These are phyloP conservation scores for Drosophila hydei DNA, from an alignment of 1,140 invertebrate species.

Conservation along the genomic window DNA sequence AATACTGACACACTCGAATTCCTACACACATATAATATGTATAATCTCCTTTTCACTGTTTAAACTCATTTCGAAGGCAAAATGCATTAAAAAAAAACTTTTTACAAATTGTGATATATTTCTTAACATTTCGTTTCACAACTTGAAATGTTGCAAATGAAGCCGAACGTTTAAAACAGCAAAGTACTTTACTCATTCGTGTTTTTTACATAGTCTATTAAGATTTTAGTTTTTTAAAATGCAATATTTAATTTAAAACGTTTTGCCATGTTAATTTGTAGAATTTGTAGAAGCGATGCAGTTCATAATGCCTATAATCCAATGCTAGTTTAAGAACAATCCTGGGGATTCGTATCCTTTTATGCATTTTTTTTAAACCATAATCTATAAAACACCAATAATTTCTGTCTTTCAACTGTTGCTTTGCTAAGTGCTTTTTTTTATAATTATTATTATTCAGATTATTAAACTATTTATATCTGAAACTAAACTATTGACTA, in stretches of 20 bases:
- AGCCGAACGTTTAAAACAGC: slow-evolving; percentile 59
- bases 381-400: background rate
- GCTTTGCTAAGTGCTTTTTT: slow-evolving; percentile 46
- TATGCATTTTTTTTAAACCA: slow-evolving; percentile 19
- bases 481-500: slow-evolving; percentile 80
- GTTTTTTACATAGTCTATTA: slow-evolving; percentile 49
- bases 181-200: slow-evolving; percentile 62
- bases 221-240: slow-evolving; percentile 49
- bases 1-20: slow-evolving; percentile 28
- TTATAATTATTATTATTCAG: slow-evolving; percentile 56
- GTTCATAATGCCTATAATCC: slow-evolving; percentile 51
- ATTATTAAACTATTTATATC: slow-evolving; percentile 79
- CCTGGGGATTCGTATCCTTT: slow-evolving; percentile 5
- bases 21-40: slow-evolving; percentile 2
- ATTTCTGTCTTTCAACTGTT: slow-evolving; percentile 9
- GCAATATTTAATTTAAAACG: slow-evolving; percentile 71
- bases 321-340: slow-evolving; percentile 30
- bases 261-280: slow-evolving; percentile 80
- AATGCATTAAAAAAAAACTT: slow-evolving; percentile 74
- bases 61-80: slow-evolving; percentile 56
- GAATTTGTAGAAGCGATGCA: slow-evolving; percentile 73
- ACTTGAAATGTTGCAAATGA: slow-evolving; percentile 67
- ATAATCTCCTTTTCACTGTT: slow-evolving; percentile 32
- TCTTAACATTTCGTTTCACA: slow-evolving; percentile 78
- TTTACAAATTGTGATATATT: slow-evolving; percentile 83